Conservation (phyloP, 2,113 vertebrate genomes). For the Petrocephalus zakoni region DNA sequence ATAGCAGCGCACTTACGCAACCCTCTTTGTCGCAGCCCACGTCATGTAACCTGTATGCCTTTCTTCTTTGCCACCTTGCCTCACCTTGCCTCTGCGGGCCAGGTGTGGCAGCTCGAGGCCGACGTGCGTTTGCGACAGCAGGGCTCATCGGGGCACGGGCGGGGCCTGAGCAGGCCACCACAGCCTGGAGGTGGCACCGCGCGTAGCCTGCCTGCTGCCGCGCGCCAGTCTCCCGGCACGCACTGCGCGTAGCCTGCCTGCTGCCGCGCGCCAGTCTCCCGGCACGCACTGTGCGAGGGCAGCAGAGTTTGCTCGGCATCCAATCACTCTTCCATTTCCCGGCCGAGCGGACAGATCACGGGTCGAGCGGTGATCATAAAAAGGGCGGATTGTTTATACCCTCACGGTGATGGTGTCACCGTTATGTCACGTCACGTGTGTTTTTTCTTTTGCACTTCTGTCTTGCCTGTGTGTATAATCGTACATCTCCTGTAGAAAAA, state of each 20-base stretch:
- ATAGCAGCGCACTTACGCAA: neutral
- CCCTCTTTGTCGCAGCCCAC: neutral
- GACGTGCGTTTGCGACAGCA: neutral
- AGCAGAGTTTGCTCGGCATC: neutral
- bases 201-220: neutral
- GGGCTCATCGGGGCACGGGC: neutral
- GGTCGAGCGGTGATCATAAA: neutral
- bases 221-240: no score
- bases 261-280: neutral
- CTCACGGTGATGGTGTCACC: neutral
- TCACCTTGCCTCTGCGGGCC: neutral
- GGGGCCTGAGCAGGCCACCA: neutral
- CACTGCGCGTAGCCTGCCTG: neutral
- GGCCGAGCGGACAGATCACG: neutral
- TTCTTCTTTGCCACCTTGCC: neutral
- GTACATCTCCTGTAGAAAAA: neutral
- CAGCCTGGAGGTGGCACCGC: neutral
- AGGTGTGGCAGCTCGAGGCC: neutral
- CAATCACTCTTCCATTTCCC: neutral
- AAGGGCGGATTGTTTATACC: neutral
- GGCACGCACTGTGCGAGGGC: neutral
- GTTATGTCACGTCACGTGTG: neutral
- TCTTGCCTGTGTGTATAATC: neutral
- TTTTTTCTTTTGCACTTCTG: neutral
- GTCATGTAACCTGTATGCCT: neutral